phyloP scores from a whole-genome alignment of 2,113 vertebrate species.

The Struthidea cinerea region DNA sequence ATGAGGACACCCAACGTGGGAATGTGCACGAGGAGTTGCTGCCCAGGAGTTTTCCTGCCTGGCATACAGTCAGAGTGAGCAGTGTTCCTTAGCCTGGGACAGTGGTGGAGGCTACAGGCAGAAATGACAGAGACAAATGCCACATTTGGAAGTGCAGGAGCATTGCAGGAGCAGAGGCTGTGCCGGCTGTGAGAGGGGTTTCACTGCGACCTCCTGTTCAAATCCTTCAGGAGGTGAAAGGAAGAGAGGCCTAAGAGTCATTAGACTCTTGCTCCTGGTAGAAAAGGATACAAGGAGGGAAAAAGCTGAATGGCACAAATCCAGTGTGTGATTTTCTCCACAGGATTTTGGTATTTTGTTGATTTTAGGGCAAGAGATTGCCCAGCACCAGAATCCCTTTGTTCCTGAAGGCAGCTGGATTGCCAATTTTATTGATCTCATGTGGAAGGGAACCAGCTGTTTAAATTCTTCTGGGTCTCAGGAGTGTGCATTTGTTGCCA shows the following conservation, averaged over 20 bases:
- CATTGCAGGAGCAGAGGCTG: neutral
- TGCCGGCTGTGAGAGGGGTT: neutral
- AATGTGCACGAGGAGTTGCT: neutral
- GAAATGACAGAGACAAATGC: neutral
- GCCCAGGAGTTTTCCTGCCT: neutral
- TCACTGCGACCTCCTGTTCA: neutral
- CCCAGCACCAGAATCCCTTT: neutral
- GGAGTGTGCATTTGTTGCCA: neutral
- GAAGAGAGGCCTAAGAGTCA: neutral
- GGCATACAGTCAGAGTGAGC: accelerated
- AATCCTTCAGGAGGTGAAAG: neutral
- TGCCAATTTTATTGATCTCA: neutral
- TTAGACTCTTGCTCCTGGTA: neutral
- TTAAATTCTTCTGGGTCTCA: neutral
- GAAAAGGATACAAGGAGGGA: neutral
- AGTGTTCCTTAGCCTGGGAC: neutral
- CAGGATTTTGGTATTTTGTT: neutral
- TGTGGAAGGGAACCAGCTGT: neutral
- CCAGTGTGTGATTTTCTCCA: neutral
- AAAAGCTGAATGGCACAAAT: neutral
- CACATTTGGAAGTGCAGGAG: accelerated
- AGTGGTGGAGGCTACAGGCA: accelerated
- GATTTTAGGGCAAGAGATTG: neutral
- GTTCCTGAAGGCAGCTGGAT: neutral
- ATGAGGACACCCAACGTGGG: neutral